Base-by-base conservation (phyloP, 2,888 invertebrate species). In the Heliconius ethilla region DNA sequence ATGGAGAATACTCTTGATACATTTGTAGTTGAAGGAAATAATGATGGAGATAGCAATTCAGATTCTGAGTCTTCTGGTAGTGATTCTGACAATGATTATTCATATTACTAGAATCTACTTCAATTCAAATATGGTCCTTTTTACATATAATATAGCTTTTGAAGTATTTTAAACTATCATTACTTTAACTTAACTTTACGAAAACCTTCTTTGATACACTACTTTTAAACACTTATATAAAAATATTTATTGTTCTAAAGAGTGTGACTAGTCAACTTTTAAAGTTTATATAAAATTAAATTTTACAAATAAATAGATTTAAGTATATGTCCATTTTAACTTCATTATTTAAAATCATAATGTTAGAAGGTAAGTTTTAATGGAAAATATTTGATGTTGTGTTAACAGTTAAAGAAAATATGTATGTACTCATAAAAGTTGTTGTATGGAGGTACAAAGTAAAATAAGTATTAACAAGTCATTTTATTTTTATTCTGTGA, bases 1-100 rank as follows among this genome's bases (percentile, higher is more conserved):
- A 79, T 82, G 63, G 78, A 80, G 45, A 66, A 80, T 75, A 63
- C 72, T 62, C 55, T 76, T 10, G 78, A 78, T 40, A 70, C 76
- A n/a, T 73, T 73, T 73, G 73, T 76, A 25, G 63, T 78, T 25
- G 75, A 75, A 70, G 80, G 70, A 66, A 74, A 75, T 37, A 80
- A 81, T 67, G 75, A 77, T 62, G 78, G 75, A 27, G 78, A 77
- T 76, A 80, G 74, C 75, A 80, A 81, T 74, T 70, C 78, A n/a
- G 78, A 78, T 70, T 77, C 77, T 25, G n/a, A 10, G 9, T 59
- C 37, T 33, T 62, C 62, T 63, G 27, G 45, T 9, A 62, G 59
- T 73, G 62, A 73, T 63, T 37, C 62, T 63, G 62, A 73, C 13
- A 70, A 55, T 55, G 55, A 55, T 29, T 55, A 55, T 51, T 29